phyloP scores from a whole-genome alignment of 2,113 vertebrate species.

The Polyodon spathula region DNA sequence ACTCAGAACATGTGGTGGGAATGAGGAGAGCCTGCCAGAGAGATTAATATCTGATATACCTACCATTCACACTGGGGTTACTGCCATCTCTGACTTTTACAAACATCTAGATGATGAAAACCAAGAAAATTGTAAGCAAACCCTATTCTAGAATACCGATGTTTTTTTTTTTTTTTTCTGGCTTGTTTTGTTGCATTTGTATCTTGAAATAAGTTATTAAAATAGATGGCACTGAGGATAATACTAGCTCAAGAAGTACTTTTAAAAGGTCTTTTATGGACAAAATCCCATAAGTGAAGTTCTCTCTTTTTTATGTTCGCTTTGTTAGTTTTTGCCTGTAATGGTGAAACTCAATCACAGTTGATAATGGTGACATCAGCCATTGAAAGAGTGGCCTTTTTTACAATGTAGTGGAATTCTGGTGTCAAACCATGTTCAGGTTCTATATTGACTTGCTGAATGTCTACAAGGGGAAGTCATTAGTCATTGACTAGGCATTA shows the following conservation, averaged over 20 bases:
- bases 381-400: constrained; percentile 63
- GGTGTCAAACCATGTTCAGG: constrained; percentile 35
- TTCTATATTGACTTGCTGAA: constrained; percentile 43
- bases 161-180: neutral
- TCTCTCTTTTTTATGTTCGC: neutral
- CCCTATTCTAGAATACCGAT: neutral
- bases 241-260: too few species aligned
- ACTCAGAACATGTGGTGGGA: constrained; percentile 46
- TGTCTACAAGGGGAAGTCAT: constrained; percentile 67
- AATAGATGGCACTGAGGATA: too few species aligned
- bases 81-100: constrained; percentile 62
- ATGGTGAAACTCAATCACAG: constrained; percentile 55
- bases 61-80: constrained; percentile 44
- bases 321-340: constrained; percentile 67
- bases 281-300: too few species aligned
- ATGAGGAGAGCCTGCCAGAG: constrained; percentile 61
- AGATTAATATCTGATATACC: constrained; percentile 55
- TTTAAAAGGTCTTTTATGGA: too few species aligned
- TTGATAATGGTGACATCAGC: constrained; percentile 64
- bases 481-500: too few species aligned
- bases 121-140: constrained; percentile 69
- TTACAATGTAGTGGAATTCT: constrained; percentile 62
- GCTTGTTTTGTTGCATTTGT: too few species aligned
- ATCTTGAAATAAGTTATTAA: too few species aligned
- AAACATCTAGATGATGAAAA: constrained; percentile 76